These are phyloP conservation scores for Ovis canadensis DNA, from an alignment of 2,113 vertebrate genomes.

Conservation along the genomic window DNA sequence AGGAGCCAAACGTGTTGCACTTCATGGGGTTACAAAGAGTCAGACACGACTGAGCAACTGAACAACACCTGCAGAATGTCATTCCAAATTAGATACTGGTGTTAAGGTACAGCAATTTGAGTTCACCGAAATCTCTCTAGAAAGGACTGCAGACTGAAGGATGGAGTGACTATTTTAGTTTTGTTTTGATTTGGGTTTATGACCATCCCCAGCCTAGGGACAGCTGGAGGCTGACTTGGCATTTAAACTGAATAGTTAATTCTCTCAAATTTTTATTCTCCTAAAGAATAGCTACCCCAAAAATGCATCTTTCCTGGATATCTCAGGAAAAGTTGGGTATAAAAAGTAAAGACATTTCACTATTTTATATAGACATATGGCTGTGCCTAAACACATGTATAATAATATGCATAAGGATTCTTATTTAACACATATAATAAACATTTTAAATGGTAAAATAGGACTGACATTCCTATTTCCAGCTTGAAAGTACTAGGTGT, in stretches of 20 bases:
- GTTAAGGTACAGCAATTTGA: not conserved
- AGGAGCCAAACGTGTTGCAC: not conserved
- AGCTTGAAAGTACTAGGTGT: not conserved
- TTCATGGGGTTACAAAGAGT: not conserved
- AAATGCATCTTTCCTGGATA: not conserved
- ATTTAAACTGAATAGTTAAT: not conserved
- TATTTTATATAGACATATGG: not conserved
- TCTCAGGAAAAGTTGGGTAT: not conserved
- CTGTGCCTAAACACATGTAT: not conserved
- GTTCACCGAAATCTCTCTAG: not conserved
- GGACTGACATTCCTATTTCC: not conserved
- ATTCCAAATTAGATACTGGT: not conserved
- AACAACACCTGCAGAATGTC: not conserved
- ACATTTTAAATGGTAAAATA: not conserved
- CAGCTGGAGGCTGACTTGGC: not conserved
- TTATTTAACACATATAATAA: not conserved
- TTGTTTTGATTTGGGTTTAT: not conserved
- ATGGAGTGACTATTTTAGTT: not conserved
- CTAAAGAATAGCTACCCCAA: not conserved
- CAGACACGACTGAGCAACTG: not conserved
- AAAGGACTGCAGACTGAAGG: not conserved
- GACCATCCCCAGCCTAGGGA: not conserved
- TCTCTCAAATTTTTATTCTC: not conserved
- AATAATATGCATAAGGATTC: not conserved
- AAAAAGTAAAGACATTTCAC: not conserved